Evolutionary conservation across 2,113 vertebrate species (phyloP).

Genomic region (Petrocephalus microphthalmus): DNA sequence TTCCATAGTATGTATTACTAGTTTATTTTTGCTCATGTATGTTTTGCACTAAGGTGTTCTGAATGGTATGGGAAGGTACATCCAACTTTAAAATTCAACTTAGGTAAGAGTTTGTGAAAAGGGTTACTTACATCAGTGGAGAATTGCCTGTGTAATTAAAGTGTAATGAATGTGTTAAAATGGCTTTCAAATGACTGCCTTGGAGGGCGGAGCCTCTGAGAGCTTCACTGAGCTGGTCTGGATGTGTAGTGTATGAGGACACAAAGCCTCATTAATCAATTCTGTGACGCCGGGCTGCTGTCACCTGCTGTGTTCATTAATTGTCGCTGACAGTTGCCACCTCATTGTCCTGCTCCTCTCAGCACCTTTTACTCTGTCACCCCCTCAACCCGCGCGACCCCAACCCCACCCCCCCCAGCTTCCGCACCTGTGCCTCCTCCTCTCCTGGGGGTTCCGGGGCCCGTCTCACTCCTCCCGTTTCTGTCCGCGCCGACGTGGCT

Average conservation of each 20-base stretch:
- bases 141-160: no score
- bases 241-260: not conserved
- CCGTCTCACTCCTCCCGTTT: not conserved
- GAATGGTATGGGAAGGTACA: not conserved
- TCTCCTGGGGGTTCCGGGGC: not conserved
- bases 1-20: not conserved
- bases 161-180: not conserved
- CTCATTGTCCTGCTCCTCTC: not conserved
- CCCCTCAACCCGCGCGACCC: not conserved
- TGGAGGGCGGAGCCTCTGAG: not conserved
- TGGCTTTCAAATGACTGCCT: not conserved
- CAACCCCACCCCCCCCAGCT: not conserved
- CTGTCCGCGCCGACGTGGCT: not conserved
- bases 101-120: no score
- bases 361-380: not conserved
- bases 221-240: not conserved
- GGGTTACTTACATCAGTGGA: no score
- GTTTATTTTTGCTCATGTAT: not conserved
- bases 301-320: not conserved
- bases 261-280: not conserved
- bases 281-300: not conserved
- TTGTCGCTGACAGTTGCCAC: not conserved
- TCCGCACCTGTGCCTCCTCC: not conserved
- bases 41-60: not conserved
- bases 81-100: not conserved